A percentile compares a stretch with the other conserved stretches of the same genome.
These are phyloP conservation scores for Vimba vimba DNA, from an alignment of 2,113 vertebrate genomes.

Conservation along the genomic window DNA sequence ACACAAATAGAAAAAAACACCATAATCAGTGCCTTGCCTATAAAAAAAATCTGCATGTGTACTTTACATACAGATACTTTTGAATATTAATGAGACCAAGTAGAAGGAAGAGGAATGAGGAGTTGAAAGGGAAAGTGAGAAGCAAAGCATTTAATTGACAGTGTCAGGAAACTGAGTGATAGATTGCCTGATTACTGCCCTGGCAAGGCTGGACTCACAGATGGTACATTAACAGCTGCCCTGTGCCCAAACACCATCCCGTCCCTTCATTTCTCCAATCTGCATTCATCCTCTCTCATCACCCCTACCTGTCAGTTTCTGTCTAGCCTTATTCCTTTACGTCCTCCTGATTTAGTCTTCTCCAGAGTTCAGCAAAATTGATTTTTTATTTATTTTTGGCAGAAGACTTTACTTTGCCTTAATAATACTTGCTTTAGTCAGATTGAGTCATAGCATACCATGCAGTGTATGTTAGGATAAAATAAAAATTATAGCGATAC, in stretches of 20 bases:
- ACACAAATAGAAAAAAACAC: too few relatives aligned
- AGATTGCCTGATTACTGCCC: constrained; percentile 85
- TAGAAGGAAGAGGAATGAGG: not conserved
- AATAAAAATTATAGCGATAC: not conserved
- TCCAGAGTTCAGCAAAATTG: not conserved
- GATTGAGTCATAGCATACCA: not conserved
- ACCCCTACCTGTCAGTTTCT: constrained; percentile 21
- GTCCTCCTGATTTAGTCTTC: not conserved
- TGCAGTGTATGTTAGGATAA: not conserved
- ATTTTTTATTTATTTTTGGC: not conserved
- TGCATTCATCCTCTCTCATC: constrained; percentile 25
- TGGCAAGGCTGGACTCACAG: constrained; percentile 77
- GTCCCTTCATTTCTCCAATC: constrained; percentile 27
- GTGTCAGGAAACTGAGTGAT: constrained; percentile 82
- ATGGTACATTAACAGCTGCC: constrained; percentile 78
- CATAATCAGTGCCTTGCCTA: not conserved
- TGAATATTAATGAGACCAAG: not conserved
- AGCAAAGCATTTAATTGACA: constrained; percentile 79
- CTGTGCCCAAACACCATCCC: constrained; percentile 16
- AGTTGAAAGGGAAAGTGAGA: not conserved
- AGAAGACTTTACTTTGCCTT: not conserved
- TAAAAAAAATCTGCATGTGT: not conserved
- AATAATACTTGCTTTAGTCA: not conserved
- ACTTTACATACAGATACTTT: not conserved
- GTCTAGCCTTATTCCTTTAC: constrained; percentile 42